Evolutionary conservation across 1,140 invertebrate species (phyloP).

Genomic region (Trichogramma pretiosum): DNA sequence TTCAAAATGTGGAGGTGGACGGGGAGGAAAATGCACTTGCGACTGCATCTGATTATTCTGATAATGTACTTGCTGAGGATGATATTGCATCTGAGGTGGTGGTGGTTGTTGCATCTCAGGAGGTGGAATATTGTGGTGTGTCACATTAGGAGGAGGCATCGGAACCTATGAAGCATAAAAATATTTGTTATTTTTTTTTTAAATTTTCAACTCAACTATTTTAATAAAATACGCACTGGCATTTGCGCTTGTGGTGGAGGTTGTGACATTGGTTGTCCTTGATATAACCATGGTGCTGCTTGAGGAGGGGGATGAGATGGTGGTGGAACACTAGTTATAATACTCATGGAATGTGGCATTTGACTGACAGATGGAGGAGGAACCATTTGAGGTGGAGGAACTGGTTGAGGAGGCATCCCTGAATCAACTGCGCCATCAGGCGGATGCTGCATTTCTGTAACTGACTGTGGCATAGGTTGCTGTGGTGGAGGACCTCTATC

Average conservation of each 20-base stretch:
- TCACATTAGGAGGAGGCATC: conserved; percentile 29
- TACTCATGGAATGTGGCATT: conserved; percentile 38
- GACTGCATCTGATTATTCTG: conserved; percentile 40
- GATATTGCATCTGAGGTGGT: conserved; percentile 39
- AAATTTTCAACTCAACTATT: neutral
- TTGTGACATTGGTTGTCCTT: conserved; percentile 31
- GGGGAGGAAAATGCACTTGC: conserved; percentile 39
- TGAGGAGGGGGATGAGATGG: conserved; percentile 35
- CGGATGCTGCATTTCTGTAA: conserved; percentile 30
- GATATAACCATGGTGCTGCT: conserved; percentile 39
- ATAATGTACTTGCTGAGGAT: conserved; percentile 40
- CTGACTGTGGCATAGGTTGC: conserved; percentile 28
- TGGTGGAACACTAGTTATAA: conserved; percentile 40
- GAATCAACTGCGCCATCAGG: conserved; percentile 34
- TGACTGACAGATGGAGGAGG: conserved; percentile 36
- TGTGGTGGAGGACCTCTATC: conserved; percentile 24
- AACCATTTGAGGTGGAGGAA: conserved; percentile 42
- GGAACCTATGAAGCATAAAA: conserved; percentile 8
- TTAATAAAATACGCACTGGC: conserved; percentile 28
- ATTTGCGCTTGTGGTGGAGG: conserved; percentile 28
- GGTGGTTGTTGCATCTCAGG: conserved; percentile 38
- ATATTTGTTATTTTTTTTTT: neutral
- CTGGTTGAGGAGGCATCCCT: conserved; percentile 34
- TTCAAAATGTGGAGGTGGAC: conserved; percentile 30
- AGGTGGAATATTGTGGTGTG: conserved; percentile 32